phyloP scores from a whole-genome alignment of 2,888 invertebrate species.

The Lycophotia porphyrea region DNA sequence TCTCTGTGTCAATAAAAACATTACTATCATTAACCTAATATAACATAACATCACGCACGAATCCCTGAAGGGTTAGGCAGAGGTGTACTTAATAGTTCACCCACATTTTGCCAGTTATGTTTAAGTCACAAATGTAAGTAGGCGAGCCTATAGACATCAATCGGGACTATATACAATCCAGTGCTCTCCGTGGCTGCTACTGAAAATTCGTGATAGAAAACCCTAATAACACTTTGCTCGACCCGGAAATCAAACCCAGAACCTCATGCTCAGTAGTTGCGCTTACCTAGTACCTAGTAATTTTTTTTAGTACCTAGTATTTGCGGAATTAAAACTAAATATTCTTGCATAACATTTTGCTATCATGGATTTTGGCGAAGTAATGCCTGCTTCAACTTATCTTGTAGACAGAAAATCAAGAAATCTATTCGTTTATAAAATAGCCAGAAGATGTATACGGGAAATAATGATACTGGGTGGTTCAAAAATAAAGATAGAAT shows the following conservation, averaged over 20 bases:
- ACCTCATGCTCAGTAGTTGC: not conserved
- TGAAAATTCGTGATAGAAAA: no score
- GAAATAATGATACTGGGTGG: no score
- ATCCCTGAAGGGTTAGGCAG: rapidly evolving
- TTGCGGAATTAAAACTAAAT: not conserved
- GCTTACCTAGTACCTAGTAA: not conserved
- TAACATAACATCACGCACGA: not conserved
- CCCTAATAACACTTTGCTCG: not conserved
- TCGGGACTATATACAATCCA: not conserved
- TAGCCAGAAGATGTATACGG: not conserved
- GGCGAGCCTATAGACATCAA: not conserved
- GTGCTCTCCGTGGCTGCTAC: no score
- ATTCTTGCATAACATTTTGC: not conserved
- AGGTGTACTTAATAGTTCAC: not conserved
- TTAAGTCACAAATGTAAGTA: not conserved
- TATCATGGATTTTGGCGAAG: not conserved
- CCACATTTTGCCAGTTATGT: not conserved
- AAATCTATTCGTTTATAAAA: not conserved
- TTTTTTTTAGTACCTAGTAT: not conserved
- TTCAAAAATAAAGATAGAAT: no score
- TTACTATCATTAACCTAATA: not conserved
- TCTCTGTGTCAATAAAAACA: constrained; percentile 71
- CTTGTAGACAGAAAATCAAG: no score
- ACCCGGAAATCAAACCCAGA: not conserved
- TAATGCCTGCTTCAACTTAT: not conserved